Evolutionary conservation across 2,888 invertebrate genomes (phyloP).

Genomic region (Aphidius colemani): DNA sequence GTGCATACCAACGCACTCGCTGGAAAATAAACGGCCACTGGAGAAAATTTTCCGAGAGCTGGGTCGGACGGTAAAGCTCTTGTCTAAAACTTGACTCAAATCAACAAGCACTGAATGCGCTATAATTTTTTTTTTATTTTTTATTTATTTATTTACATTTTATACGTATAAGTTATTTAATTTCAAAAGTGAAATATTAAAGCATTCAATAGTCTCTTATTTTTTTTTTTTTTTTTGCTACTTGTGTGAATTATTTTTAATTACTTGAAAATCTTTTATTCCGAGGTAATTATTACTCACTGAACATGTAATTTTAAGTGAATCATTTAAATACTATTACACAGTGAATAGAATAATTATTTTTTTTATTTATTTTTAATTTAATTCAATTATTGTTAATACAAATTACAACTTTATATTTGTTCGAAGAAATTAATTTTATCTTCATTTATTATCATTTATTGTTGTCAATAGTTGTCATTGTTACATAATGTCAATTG

Average conservation of each 20-base stretch:
- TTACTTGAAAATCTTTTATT: neutral
- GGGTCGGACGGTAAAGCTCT: constrained; percentile 22
- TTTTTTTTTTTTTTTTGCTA: neutral
- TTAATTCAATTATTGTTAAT: no score
- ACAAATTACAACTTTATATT: no score
- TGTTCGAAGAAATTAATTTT: neutral
- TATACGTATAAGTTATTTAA: no score
- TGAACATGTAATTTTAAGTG: neutral
- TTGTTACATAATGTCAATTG: neutral
- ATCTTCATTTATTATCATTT: neutral
- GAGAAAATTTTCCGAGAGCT: constrained; percentile 34
- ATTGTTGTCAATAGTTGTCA: neutral
- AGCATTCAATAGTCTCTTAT: no score
- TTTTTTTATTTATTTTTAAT: no score
- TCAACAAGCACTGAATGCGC: no score
- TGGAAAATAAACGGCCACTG: constrained; percentile 34
- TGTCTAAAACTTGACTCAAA: neutral
- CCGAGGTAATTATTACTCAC: neutral
- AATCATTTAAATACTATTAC: neutral
- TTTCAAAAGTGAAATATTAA: no score
- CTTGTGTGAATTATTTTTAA: neutral
- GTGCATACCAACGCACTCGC: constrained; percentile 4
- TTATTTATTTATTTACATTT: neutral
- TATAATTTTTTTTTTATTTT: no score
- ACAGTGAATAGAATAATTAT: no score